Evolutionary conservation across 2,113 vertebrate genomes (phyloP).

Genomic region (Pelmatolapia mariae): DNA sequence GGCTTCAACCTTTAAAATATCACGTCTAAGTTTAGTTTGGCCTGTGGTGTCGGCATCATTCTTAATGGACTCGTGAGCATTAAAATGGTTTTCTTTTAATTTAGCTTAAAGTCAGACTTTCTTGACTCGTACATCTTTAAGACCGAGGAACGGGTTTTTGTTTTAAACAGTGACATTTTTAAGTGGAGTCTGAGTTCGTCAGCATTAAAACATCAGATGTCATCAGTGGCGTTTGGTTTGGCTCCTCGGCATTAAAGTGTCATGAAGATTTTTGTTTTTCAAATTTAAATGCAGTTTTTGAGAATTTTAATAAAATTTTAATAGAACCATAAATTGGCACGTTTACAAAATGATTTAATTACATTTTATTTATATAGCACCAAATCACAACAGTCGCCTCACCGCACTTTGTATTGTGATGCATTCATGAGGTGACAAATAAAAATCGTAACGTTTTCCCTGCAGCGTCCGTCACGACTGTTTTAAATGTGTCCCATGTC

Average conservation of each 20-base stretch:
- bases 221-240: background rate
- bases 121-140: background rate
- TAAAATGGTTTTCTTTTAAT: accelerated
- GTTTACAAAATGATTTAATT: background rate
- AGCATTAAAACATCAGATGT: background rate
- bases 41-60: background rate
- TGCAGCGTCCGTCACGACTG: accelerated
- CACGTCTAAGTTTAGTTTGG: background rate
- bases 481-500: background rate
- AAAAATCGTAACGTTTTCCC: background rate
- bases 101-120: accelerated
- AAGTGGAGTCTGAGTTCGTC: background rate
- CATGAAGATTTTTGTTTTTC: background rate
- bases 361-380: background rate
- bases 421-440: background rate
- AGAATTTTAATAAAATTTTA: background rate
- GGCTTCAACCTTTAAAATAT: background rate
- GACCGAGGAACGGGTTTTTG: too few species aligned
- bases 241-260: background rate
- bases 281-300: background rate
- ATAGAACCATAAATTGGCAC: background rate
- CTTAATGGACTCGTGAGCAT: background rate
- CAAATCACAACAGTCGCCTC: background rate
- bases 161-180: background rate
- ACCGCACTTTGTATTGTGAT: accelerated